These are phyloP conservation scores for Aricia artaxerxes DNA, from an alignment of 2,888 invertebrate species.

Conservation along the genomic window DNA sequence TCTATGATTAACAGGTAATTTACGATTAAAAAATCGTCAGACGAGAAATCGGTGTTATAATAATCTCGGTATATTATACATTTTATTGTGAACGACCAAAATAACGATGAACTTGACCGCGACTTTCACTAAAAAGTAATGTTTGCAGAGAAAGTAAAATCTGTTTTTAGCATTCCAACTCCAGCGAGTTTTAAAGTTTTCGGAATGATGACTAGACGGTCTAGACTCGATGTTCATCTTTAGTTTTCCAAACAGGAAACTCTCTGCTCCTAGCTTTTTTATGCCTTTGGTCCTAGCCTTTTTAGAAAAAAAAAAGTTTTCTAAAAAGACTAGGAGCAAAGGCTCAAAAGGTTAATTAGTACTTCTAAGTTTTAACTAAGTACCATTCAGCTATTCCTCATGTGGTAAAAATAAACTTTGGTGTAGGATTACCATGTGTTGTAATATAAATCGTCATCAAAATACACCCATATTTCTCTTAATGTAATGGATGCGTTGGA, in stretches of 20 bases:
- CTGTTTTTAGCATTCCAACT: slow-evolving; percentile 6
- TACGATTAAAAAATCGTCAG: background rate
- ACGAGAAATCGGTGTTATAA: background rate
- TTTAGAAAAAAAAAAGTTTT: background rate
- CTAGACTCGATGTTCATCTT: background rate
- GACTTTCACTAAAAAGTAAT: slow-evolving; percentile 18
- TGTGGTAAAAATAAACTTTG: background rate
- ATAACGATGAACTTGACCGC: slow-evolving; percentile 21
- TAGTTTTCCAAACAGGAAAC: background rate
- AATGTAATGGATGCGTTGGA: too few species aligned
- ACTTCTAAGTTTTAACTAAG: background rate
- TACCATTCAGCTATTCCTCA: background rate
- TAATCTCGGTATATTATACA: background rate
- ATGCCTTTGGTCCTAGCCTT: background rate
- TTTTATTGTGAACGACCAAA: background rate
- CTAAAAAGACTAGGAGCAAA: background rate
- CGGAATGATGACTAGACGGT: background rate
- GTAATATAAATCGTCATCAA: background rate
- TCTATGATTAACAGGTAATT: background rate
- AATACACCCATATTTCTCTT: background rate
- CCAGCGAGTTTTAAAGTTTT: background rate
- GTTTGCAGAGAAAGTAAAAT: slow-evolving; percentile 22
- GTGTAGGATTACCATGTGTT: background rate
- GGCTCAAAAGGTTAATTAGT: background rate
- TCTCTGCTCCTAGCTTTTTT: too few species aligned